Evolutionary conservation across 1,140 invertebrate species (phyloP), one percentile per base, ranked within the genome.

Genomic region (Sarcophaga bullata): DNA sequence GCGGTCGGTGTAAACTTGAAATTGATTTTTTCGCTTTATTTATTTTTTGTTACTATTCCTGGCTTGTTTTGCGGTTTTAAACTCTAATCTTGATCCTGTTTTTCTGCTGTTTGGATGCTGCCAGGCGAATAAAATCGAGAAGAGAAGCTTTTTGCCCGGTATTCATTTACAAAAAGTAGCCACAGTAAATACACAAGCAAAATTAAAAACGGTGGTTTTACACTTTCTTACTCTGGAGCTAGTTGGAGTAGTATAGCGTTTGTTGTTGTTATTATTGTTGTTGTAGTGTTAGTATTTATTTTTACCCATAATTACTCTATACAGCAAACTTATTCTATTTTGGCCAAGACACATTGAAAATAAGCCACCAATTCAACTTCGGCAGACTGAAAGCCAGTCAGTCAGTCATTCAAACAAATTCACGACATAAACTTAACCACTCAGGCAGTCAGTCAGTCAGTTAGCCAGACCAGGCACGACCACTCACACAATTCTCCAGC

Each of bases 1-100:
- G 62, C 62, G 62, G 62, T 52, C 25, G 25, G 25, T 68, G 75
- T 78, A 78, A 78, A 78, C 75, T 78, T 78, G 75, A 78, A 78
- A 78, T 78, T 78, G 75, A 78, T 78, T 78, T 78, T 78, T 68
- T 37, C 25, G 25, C 25, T 37, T 37, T 37, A 37, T 37, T 37
- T 37, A 37, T 68, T 68, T 68, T 68, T 68, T 19, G 6, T 68
- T 37, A 37, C 25, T 37, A 37, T 37, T 37, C 25, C 25, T 37
- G 25, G 25, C 25, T 37, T 37, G 25, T 37, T 37, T 19, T 78
- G 75, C 48, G 75, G 75, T 78, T 37, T 37, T 50, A 78, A n/a
- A 78, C 75, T 37, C 25, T 78, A 78, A 78, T 78, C 75, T 78
- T 78, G 75, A 78, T 78, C 75, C 75, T 78, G 75, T 78, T 78